Evolutionary conservation across 1,140 invertebrate species (phyloP), one percentile per base, ranked within the genome.

Genomic region (Drosophila ohnishii): DNA sequence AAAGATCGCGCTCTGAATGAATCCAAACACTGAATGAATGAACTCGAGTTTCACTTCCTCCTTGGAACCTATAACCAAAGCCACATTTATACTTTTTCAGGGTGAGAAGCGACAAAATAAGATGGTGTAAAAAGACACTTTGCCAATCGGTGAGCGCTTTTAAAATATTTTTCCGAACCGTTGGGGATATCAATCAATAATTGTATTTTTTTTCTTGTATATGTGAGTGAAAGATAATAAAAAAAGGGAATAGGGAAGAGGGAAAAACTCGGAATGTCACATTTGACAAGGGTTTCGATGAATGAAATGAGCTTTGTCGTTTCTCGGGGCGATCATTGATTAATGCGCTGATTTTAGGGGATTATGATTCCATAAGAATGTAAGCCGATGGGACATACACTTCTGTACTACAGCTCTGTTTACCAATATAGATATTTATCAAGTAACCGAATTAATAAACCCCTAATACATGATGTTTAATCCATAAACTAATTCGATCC

Each of bases 1-100:
- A 75, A 59, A 34, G 60, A 58, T 28, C 44, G 16, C 14, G 40
- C 42, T 44, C 39, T 85, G 67, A 85, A 85, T 84, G 81, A 78
- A 75, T 45, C 19, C 42, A 7, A 61, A 61, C 35, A 59, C 25
- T 47, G 56, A 59, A 69, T 80, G 81, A 74, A 76, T 81, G 58
- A 59, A 58, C 8, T 13, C 37, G 57, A 60, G 73, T 76, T 76
- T 76, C 48, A 75, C 62, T 67, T 75, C 62, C 72, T 66, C 9
- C 32, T 66, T 37, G 51, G 51, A 50, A 35, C 22, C 51, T 25
- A 56, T 62, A 39, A 63, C 58, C 16, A 35, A 66, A 32, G 42
- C 42, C 35, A 44, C 48, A 14, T 30, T 59, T 47, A 28, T 32
- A 34, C 7, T 8, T 14, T n/a, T 55, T 37, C 19, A 6, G 51